Evolutionary conservation across 1,140 invertebrate genomes (phyloP).

Genomic region (Drosophila auraria): DNA sequence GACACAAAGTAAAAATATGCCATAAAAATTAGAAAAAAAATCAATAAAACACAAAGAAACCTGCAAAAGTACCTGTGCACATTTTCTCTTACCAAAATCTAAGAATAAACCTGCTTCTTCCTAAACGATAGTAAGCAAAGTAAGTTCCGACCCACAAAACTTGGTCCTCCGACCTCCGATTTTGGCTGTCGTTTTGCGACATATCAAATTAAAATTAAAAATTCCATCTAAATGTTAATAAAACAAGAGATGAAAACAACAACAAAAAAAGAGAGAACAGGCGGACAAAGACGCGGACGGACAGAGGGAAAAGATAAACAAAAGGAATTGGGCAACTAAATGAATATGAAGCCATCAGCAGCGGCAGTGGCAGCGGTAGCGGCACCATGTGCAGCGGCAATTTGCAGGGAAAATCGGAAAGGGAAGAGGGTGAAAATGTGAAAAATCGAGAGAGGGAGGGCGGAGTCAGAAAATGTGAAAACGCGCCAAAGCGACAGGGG

Average conservation of each 20-base stretch:
- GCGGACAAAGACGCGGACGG: not conserved
- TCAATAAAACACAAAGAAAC: too few species aligned
- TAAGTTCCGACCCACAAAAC: not conserved
- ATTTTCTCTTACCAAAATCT: not conserved
- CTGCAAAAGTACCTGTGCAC: not conserved
- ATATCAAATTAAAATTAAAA: conserved; percentile 68
- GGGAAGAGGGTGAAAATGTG: conserved; percentile 18
- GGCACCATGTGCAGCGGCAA: conserved; percentile 41
- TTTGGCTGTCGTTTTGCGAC: conserved; percentile 4
- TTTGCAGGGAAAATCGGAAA: conserved; percentile 7
- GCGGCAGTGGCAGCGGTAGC: conserved; percentile 1
- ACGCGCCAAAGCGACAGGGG: conserved; percentile 40
- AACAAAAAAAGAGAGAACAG: not conserved
- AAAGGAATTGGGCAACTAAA: conserved; percentile 41
- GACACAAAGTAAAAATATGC: too few species aligned
- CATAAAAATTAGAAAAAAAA: not conserved
- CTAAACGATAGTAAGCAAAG: not conserved
- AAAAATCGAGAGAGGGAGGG: conserved; percentile 6
- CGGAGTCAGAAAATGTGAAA: conserved; percentile 47
- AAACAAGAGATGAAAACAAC: conserved; percentile 34
- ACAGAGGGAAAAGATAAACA: conserved; percentile 61
- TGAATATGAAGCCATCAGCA: conserved; percentile 46
- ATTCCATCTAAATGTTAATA: conserved; percentile 61
- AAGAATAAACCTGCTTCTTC: not conserved
- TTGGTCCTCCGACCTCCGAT: conserved; percentile 4